Evolutionary conservation across 2,888 invertebrate genomes (phyloP), one percentile per base, ranked within the genome.

Genomic region (Oscheius sp.): DNA sequence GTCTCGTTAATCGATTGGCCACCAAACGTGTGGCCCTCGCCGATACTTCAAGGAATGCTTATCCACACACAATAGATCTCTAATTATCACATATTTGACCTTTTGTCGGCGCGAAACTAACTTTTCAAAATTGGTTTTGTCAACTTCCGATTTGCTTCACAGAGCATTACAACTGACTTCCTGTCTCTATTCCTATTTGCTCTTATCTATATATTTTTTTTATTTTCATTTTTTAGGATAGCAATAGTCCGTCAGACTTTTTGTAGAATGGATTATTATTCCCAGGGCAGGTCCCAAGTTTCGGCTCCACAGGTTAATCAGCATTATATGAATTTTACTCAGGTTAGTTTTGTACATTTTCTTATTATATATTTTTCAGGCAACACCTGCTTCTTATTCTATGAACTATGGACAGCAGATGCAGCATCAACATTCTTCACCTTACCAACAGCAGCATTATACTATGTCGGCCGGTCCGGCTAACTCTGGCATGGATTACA

Each of bases 331-430:
- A 57, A 41, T 41, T 59, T 26, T n/a, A 28, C 44, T 41, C 44
- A 59, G 59, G 41, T 59, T 41, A n/a, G 3, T 9, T 59, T 26
- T 41, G 4, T 41, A 17, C 20, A 3, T 41, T 41, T 28, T 30
- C 28, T n/a, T 14, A 24, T 57, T 36, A 22, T 3, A 22, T 36
- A 26, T 38, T 57, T 36, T 61, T 47, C 20, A 61, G 61, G 41
- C 17, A n/a, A 20, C 47, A 24, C 22, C 32, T 8, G 30, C 28
- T 14, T 62, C 62, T 2, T 44, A 62, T 30, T 62, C 62, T 2
- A 64, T 64, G 64, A 50, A 64, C 30, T 64, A 64, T 51, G 50
- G 49, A 14, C 51, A 50, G 50, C 49, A 50, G 44, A 50, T 51
- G 64, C 50, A 41, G 24, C 63, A 20, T 24, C 49, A 30, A 28